Evolutionary conservation across 2,888 invertebrate genomes (phyloP), one percentile per base, ranked within the genome.

Genomic region (Balanococcus diminutus): DNA sequence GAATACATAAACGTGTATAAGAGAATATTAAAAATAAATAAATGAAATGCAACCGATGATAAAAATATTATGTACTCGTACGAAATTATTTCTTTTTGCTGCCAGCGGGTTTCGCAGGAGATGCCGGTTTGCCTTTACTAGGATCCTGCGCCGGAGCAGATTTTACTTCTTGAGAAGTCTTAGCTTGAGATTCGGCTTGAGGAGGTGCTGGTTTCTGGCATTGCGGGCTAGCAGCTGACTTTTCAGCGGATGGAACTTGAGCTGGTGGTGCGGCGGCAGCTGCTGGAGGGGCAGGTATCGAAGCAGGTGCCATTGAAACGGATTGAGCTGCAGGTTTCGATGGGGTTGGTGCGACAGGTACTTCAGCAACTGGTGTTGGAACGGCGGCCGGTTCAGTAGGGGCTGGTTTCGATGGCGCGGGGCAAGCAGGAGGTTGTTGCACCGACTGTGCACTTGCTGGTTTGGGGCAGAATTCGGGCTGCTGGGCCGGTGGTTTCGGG

Each of bases 231-330:
- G 87, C 87, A 11, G 87, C 82, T 83, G 88, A 87, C 25, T 36
- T 82, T 46, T n/a, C 46, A 28, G 25, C n/a, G 8, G 87, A 83
- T 82, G 28, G 46, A 84, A 61, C 86, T 87, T 36, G 87, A 82
- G 36, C 86, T 67, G 86, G n/a, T 86, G 61, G 86, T 86, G 86
- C 84, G 51, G 88, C 81, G 8, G 87, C 87, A 86, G 87, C 87
- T 51, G 87, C 56, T 9, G 32, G 75, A 0, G 82, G 1, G 22
- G 11, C 83, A 82, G 42, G 86, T 79, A 86, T 22, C 86, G 79
- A 84, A 86, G 86, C 82, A 61, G 88, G 84, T 19, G 88, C 86
- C 84, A 87, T 87, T 28, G 87, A 56, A 14, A 31, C n/a, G 0
- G 75, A 19, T 79, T 36, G 9, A 6, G 9, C 67, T 31, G 67